phyloP scores from a whole-genome alignment of 2,888 invertebrate species.

The Amphipoea lucens region DNA sequence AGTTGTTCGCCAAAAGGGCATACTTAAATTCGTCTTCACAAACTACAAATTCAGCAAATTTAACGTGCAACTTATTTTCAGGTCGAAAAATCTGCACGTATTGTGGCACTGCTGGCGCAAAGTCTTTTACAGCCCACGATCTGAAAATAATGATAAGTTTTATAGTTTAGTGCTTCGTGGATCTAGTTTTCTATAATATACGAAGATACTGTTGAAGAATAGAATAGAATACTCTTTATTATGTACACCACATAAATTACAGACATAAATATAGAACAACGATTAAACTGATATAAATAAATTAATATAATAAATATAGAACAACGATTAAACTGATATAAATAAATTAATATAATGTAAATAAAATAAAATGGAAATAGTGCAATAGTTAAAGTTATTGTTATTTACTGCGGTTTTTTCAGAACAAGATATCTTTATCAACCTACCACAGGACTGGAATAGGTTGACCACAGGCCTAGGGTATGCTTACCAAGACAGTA shows the following conservation, averaged over 20 bases:
- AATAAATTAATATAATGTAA: neutral
- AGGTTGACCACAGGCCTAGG: too few species aligned
- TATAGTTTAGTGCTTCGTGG: neutral
- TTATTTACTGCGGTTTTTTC: neutral
- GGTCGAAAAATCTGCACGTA: conserved; percentile 99
- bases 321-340: neutral
- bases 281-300: neutral
- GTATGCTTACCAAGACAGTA: too few species aligned
- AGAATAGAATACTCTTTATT: too few species aligned
- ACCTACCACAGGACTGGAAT: neutral
- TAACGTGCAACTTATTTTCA: conserved; percentile 99
- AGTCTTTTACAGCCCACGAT: conserved; percentile 99
- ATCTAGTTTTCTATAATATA: neutral
- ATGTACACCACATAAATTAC: too few species aligned
- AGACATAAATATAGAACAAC: too few species aligned
- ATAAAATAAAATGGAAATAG: neutral
- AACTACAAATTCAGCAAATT: conserved; percentile 99
- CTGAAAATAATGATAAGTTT: conserved; percentile 78
- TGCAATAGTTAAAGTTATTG: neutral
- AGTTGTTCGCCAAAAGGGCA: conserved; percentile 99
- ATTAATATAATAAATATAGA: too few species aligned
- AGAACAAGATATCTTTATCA: neutral
- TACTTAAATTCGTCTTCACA: conserved; percentile 99
- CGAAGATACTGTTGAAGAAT: too few species aligned
- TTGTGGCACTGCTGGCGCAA: conserved; percentile 98